Conservation (phyloP, 2,113 vertebrate genomes). For the Scolopax mira region DNA sequence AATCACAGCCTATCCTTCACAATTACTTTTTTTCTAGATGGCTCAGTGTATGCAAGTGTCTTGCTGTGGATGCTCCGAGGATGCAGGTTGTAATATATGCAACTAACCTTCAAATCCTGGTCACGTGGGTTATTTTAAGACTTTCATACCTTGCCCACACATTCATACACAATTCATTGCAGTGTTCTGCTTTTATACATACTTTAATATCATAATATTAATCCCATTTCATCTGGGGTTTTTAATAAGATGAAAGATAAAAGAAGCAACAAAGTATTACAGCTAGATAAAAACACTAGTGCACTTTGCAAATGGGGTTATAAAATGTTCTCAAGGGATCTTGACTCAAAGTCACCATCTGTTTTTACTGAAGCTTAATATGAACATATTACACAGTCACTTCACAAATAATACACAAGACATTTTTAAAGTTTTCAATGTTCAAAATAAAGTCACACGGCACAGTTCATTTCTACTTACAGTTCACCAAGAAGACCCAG, state of each 20-base stretch:
- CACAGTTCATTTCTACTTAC: background rate
- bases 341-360: slow-evolving; percentile 4
- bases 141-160: background rate
- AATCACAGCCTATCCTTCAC: background rate
- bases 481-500: background rate
- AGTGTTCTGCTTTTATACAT: slow-evolving; percentile 7
- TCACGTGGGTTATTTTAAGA: background rate
- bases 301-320: background rate
- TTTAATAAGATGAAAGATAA: slow-evolving; percentile 43
- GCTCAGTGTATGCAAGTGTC: background rate
- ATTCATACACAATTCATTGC: background rate
- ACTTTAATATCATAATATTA: slow-evolving; percentile 10
- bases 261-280: slow-evolving; percentile 13
- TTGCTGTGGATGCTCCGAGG: background rate
- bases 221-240: slow-evolving; percentile 11
- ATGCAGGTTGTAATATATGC: background rate
- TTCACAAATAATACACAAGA: background rate
- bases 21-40: background rate
- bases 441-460: background rate
- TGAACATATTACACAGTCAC: background rate
- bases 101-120: slow-evolving; percentile 6
- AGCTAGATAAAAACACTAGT: slow-evolving; percentile 4
- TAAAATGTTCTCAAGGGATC: slow-evolving; percentile 36
- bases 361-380: slow-evolving; percentile 22
- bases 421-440: background rate